These are phyloP conservation scores for Eristalis intricaria DNA, from an alignment of 2,888 invertebrate species.

Conservation along the genomic window DNA sequence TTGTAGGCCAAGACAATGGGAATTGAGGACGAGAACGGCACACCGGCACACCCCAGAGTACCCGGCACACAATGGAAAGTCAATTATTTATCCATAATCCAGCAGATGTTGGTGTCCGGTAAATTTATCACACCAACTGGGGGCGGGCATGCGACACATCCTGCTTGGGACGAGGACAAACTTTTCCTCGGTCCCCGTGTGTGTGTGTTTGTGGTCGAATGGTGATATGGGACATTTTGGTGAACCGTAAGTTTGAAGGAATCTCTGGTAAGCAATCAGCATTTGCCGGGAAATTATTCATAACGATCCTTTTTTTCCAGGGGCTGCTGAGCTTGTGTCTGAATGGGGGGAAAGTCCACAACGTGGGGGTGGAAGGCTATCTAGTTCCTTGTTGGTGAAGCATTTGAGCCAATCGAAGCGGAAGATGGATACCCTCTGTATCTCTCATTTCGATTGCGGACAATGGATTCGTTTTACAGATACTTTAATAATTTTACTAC, in stretches of 20 bases:
- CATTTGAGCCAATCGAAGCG: neutral
- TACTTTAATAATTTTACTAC: slow-evolving; percentile 26
- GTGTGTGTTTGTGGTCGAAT: slow-evolving; percentile 4
- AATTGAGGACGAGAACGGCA: slow-evolving; percentile 3
- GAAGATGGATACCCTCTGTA: slow-evolving; percentile 26
- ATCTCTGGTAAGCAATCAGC: slow-evolving; percentile 44
- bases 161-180: slow-evolving; percentile 6
- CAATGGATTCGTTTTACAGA: slow-evolving; percentile 30
- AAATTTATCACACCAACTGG: slow-evolving; percentile 63
- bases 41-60: neutral
- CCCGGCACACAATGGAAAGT: slow-evolving; percentile 50
- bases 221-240: slow-evolving; percentile 54
- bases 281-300: slow-evolving; percentile 15
- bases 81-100: slow-evolving; percentile 72
- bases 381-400: slow-evolving; percentile 1
- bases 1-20: slow-evolving; percentile 31
- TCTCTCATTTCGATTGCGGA: slow-evolving; percentile 2
- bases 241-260: slow-evolving; percentile 41
- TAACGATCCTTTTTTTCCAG: neutral
- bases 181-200: neutral
- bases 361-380: slow-evolving; percentile 11
- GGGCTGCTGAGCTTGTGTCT: neutral
- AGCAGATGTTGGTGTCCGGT: slow-evolving; percentile 59
- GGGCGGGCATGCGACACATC: slow-evolving; percentile 31
- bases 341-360: neutral